Evolutionary conservation across 2,888 invertebrate species (phyloP).

Genomic region (Onthophagus sagittarius): DNA sequence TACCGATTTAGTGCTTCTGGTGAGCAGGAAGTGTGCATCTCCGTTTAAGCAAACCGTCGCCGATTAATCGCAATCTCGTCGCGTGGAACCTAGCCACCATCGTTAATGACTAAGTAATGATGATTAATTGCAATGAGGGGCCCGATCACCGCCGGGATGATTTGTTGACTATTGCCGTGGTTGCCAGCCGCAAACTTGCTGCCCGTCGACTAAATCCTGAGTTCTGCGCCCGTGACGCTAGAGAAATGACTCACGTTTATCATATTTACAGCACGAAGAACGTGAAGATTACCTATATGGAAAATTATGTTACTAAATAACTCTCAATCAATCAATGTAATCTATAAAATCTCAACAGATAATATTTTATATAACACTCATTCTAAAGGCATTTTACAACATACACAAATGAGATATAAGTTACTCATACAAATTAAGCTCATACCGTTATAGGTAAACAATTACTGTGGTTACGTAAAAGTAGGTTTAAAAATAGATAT

Average conservation of each 20-base stretch:
- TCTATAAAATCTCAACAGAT: neutral
- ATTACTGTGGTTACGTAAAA: neutral
- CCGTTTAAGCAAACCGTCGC: neutral
- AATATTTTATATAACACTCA: neutral
- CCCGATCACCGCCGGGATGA: neutral
- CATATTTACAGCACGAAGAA: neutral
- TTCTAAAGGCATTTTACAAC: neutral
- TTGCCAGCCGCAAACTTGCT: neutral
- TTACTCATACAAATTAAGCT: neutral
- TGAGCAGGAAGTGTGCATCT: neutral
- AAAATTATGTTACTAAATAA: neutral
- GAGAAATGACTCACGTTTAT: neutral
- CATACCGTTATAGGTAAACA: neutral
- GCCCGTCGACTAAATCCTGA: neutral
- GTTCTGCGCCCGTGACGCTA: neutral
- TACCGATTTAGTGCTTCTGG: neutral
- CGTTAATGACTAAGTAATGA: constrained; percentile 11
- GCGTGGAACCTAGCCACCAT: neutral
- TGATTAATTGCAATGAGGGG: constrained; percentile 3
- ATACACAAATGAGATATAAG: neutral
- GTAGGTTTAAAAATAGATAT: neutral
- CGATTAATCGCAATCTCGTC: neutral
- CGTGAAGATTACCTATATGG: neutral
- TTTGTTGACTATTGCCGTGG: neutral
- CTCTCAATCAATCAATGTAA: neutral